A percentile compares a stretch with the other conserved stretches of the same genome.
Conservation (phyloP, 2,797 vertebrate genomes). For the Bradypodion ventrale region DNA sequence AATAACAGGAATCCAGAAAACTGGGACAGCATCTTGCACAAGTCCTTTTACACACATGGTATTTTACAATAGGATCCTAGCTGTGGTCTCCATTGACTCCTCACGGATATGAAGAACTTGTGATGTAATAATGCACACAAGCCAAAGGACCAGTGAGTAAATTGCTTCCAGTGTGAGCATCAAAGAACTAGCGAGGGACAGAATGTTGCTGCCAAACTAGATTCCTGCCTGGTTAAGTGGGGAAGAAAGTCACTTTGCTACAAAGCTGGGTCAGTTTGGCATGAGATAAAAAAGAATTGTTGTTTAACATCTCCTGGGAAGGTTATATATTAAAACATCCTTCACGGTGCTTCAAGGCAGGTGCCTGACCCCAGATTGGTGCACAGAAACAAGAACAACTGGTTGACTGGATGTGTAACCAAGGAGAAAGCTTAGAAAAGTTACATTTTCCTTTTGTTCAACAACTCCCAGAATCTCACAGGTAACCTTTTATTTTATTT, state of each 20-base stretch:
- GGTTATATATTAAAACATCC: not conserved
- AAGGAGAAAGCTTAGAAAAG: not conserved
- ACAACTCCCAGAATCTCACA: too few species aligned
- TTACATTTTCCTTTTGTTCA: too few species aligned
- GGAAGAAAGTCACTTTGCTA: conserved; percentile 14
- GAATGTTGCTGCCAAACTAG: not conserved
- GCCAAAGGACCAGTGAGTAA: too few species aligned
- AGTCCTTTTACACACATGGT: too few species aligned
- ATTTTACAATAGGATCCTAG: too few species aligned
- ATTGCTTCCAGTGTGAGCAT: not conserved
- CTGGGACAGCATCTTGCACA: too few species aligned
- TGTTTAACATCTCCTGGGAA: not conserved
- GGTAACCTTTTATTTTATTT: too few species aligned
- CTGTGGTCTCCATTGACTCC: too few species aligned
- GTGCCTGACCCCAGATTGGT: not conserved
- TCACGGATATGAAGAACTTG: too few species aligned
- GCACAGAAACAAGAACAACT: not conserved
- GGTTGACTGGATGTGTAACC: not conserved
- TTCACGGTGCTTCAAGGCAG: not conserved
- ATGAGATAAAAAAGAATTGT: not conserved
- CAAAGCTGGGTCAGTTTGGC: not conserved
- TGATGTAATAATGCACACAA: too few species aligned
- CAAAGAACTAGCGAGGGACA: not conserved
- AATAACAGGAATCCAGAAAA: too few species aligned
- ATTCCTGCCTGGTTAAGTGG: not conserved